Evolutionary conservation across 2,888 invertebrate species (phyloP).

Genomic region (Rhingia campestris): DNA sequence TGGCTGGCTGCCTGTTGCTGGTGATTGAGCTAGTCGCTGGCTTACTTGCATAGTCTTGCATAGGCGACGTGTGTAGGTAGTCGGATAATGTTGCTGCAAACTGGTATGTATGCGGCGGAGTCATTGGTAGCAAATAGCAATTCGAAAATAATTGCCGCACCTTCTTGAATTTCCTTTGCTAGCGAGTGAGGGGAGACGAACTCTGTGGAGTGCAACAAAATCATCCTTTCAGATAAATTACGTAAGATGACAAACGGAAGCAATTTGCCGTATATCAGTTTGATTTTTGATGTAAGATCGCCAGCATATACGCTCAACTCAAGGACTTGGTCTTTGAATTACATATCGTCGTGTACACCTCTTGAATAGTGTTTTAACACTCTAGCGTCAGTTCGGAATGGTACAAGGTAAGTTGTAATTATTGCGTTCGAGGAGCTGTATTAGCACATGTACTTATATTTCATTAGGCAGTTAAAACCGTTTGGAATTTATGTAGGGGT

Average conservation of each 20-base stretch:
- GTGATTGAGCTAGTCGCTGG: constrained; percentile 4
- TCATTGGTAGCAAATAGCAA: constrained; percentile 68
- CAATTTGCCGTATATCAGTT: constrained; percentile 75
- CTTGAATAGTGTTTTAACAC: constrained; percentile 43
- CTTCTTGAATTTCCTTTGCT: constrained; percentile 53
- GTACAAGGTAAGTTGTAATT: constrained; percentile 31
- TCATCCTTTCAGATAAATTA: constrained; percentile 64
- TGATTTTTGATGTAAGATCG: constrained; percentile 57
- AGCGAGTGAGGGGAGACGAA: constrained; percentile 6
- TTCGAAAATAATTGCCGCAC: constrained; percentile 70
- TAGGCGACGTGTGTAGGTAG: constrained; percentile 32
- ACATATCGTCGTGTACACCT: constrained; percentile 28
- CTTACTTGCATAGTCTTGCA: constrained; percentile 14
- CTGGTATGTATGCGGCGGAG: constrained; percentile 42
- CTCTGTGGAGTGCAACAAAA: constrained; percentile 6
- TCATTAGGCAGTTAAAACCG: constrained; percentile 9
- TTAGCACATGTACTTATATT: constrained; percentile 9
- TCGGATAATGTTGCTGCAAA: constrained; percentile 37
- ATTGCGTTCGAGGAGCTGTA: constrained; percentile 35
- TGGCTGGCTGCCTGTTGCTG: not conserved
- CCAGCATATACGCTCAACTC: constrained; percentile 37
- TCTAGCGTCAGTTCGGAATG: too few species aligned
- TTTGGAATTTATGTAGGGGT: not conserved
- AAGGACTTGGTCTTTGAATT: constrained; percentile 22
- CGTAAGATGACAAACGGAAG: constrained; percentile 75